Base-by-base conservation (phyloP, 2,888 invertebrate species). In the Helobdella robusta region DNA sequence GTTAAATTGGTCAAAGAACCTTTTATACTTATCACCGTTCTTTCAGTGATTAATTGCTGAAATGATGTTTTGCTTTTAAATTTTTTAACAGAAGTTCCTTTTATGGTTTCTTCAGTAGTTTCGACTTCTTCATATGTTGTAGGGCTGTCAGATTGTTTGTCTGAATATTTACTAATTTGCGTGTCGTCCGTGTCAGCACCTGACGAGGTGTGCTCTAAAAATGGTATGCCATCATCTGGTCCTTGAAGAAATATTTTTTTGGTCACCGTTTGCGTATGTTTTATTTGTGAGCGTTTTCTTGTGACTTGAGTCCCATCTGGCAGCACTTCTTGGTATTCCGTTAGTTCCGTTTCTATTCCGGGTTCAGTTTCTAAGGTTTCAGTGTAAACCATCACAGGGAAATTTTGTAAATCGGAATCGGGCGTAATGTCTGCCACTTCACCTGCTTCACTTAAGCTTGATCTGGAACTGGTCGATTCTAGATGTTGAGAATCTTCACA, bases 261-360 rank as follows among this genome's bases (percentile, higher is more conserved):
- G 4, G 69, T 67, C 66, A 71, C 69, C 30, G 74, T 72, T 54
- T 75, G 75, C 2, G 74, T 73, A 50, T 68, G 68, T 20, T 75
- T 72, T 18, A 72, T 70, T 54, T 72, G 69, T 28, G 75, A 71
- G 4, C 77, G 70, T 46, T 69, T 71, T 34, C 71, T 72, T 59
- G 69, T 73, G n/a, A 72, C 68, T 46, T 65, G 64, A 0, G 66
- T 66, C 40, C 72, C 72, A 66, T 70, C 70, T 28, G 72, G 72
- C 62, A 66, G 68, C 28, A 52, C 68, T 67, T 68, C 71, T 65
- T 70, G 73, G 65, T 46, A 71, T 61, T 72, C 70, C 60, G 68
- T 61, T 11, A 68, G 65, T 18, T 69, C 68, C 8, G 68, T 68
- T 56, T 69, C 69, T 20, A 70, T 46, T 64, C 68, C 65, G 20